These are phyloP conservation scores for Nesidiocoris tenuis DNA, from an alignment of 2,888 invertebrate species.

Conservation along the genomic window DNA sequence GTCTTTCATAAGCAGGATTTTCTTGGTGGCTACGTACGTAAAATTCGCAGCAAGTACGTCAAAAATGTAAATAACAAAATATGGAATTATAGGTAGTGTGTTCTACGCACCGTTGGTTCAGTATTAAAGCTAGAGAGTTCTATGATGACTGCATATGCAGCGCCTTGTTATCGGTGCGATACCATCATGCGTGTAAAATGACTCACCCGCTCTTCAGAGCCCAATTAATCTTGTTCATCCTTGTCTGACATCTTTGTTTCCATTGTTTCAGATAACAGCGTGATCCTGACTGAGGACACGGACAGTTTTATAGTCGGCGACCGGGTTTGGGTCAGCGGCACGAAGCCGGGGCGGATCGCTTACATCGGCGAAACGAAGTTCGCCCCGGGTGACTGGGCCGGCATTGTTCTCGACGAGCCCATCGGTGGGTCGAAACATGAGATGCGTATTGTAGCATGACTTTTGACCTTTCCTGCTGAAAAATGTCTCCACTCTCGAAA, in stretches of 20 bases:
- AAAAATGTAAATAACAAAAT: no score
- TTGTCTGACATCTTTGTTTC: no score
- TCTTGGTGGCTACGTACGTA: no score
- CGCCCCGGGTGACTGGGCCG: constrained; percentile 98
- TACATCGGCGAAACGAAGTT: constrained; percentile 95
- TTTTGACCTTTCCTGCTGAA: no score
- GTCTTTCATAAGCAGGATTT: no score
- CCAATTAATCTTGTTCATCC: not conserved
- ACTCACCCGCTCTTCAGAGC: not conserved
- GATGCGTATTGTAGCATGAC: not conserved
- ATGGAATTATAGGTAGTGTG: no score
- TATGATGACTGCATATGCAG: no score
- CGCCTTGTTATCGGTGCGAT: no score
- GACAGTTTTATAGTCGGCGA: constrained; percentile 96
- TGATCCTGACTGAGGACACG: constrained; percentile 81
- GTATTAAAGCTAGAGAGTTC: no score
- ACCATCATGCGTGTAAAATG: not conserved
- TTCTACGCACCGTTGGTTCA: no score
- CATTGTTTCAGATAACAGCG: constrained; percentile 71
- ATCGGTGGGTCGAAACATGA: constrained; percentile 68
- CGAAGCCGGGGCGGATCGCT: constrained; percentile 87
- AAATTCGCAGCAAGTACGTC: no score
- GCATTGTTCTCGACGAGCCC: constrained; percentile 91
- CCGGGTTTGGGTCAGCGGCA: constrained; percentile 89
- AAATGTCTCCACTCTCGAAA: not conserved